phyloP scores from a whole-genome alignment of 2,888 invertebrate genomes.

The Netelia inedita region DNA sequence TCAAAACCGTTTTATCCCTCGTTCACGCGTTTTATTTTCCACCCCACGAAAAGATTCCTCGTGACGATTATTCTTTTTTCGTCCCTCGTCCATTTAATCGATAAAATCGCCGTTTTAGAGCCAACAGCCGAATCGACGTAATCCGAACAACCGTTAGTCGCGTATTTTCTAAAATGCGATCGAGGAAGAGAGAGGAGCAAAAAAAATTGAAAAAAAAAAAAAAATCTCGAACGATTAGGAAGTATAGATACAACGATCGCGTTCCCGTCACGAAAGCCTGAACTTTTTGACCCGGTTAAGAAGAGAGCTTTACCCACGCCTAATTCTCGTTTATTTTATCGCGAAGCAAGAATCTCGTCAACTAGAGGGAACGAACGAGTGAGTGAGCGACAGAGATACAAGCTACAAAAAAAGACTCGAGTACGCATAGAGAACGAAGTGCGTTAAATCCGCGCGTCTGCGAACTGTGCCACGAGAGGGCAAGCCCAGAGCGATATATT shows the following conservation, averaged over 20 bases:
- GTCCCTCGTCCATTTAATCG: not conserved
- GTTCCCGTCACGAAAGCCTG: slow-evolving; percentile 1
- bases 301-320: slow-evolving; percentile 2
- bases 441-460: slow-evolving; percentile 16
- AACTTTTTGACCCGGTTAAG: slow-evolving; percentile 20
- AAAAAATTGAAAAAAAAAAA: not conserved
- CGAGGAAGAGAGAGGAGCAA: not conserved
- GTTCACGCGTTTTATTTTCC: too few species aligned
- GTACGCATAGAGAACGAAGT: not conserved
- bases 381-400: not conserved
- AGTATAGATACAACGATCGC: slow-evolving; percentile 10
- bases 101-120: not conserved
- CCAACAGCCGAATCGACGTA: slow-evolving; percentile 1
- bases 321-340: slow-evolving; percentile 19
- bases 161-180: not conserved
- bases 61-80: not conserved
- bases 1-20: too few species aligned
- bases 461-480: slow-evolving; percentile 2
- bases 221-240: not conserved
- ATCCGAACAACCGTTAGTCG: too few species aligned
- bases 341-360: not conserved
- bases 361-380: not conserved
- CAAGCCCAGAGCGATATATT: not conserved
- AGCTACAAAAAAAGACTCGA: not conserved
- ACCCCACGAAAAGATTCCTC: not conserved